phyloP scores from a whole-genome alignment of 1,140 invertebrate species.

The Brachystomella parvula region DNA sequence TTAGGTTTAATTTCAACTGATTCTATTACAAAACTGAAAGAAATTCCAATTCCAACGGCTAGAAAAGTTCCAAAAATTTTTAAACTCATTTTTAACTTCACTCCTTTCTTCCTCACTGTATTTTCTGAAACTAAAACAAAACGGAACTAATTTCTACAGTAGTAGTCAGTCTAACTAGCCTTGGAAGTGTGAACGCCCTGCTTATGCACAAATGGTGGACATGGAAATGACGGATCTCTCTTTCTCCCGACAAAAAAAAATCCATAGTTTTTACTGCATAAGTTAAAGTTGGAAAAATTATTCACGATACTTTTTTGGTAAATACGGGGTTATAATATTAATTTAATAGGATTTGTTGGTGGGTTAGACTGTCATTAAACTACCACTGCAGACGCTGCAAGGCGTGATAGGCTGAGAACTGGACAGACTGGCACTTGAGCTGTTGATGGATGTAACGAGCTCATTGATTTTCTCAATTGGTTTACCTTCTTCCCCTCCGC shows the following conservation, averaged over 20 bases:
- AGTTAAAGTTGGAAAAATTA: not conserved
- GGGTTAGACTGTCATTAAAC: not conserved
- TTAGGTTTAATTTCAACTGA: not conserved
- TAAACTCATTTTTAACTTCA: not conserved
- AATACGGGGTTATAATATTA: too few species aligned
- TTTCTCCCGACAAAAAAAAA: not conserved
- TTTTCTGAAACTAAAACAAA: not conserved
- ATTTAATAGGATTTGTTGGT: not conserved
- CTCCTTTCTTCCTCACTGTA: not conserved
- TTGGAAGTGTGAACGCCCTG: too few species aligned
- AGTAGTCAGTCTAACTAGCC: too few species aligned
- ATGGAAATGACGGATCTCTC: not conserved
- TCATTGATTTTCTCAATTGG: conserved; percentile 5
- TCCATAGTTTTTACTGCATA: not conserved
- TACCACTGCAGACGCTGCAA: not conserved
- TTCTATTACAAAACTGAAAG: not conserved
- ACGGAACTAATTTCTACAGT: not conserved
- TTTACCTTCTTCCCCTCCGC: not conserved
- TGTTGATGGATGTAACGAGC: not conserved
- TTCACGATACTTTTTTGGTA: too few species aligned
- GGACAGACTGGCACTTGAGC: not conserved
- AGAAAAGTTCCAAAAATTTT: not conserved
- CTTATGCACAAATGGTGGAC: not conserved
- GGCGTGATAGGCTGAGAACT: too few species aligned
- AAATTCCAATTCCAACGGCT: not conserved